These are phyloP conservation scores for Somateria mollissima DNA, from an alignment of 2,797 vertebrate genomes.

Conservation along the genomic window DNA sequence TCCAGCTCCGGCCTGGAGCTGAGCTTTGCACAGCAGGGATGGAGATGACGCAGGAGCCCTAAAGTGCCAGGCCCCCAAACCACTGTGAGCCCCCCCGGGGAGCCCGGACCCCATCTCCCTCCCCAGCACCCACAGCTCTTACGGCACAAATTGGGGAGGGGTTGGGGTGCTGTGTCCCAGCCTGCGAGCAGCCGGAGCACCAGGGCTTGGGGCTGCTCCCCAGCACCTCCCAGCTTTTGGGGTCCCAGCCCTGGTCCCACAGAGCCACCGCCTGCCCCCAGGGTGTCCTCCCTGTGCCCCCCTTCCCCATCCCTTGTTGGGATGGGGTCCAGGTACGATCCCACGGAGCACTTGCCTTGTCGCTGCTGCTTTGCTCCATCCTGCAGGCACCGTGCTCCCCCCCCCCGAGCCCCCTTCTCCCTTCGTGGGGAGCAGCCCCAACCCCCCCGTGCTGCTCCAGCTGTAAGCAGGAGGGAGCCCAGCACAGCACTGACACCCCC, in stretches of 20 bases:
- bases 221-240: not conserved
- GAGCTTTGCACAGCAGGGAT: not conserved
- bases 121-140: not conserved
- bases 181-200: not conserved
- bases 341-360: not conserved
- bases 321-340: not conserved
- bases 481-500: not conserved
- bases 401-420: not conserved
- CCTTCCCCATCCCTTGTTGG: not conserved
- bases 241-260: not conserved
- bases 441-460: not conserved
- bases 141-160: not conserved
- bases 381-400: not conserved
- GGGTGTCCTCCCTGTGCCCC: not conserved
- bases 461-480: not conserved
- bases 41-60: not conserved
- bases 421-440: not conserved
- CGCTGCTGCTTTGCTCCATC: not conserved
- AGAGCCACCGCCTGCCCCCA: not conserved
- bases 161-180: not conserved
- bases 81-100: slow-evolving; percentile 2
- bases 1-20: not conserved
- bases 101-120: not conserved
- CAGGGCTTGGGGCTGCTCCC: not conserved
- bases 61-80: not conserved